Base-by-base conservation (phyloP, 2,888 invertebrate species). In the Mimumesa dahlbomi region DNA sequence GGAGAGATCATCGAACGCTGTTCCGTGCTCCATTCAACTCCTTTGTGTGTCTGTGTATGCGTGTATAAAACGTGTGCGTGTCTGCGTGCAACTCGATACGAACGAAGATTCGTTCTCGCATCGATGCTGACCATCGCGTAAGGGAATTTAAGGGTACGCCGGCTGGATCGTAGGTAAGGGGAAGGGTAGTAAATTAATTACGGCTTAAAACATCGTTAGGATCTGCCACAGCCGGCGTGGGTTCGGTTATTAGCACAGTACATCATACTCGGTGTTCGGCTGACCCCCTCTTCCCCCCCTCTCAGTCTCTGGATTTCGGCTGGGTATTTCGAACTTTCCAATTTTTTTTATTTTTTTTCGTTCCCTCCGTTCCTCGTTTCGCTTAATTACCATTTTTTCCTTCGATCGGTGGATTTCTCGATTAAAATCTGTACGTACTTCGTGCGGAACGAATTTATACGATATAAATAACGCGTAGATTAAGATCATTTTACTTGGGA, bases 141-240 rank as follows among this genome's bases (percentile, higher is more conserved):
- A 49, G 48, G 65, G 81, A 56, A 75, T 71, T 76, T 71, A 82
- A 81, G 79, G 78, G 76, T 48, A 45, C 68, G 64, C 61, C 78
- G 64, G 70, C 56, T 68, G 71, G 73, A 73, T 65, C 64, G 73
- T 73, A 77, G 69, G 82, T 82, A 82, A 82, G 81, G 82, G 82
- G 63, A 65, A 69, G 78, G 75, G 64, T 80, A 84, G 84, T 87
- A 87, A 87, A 87, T 87, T 87, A 87, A 87, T 87, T 87, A 86
- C 84, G 85, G 87, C 86, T 87, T 87, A 87, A 87, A 87, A 87
- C 83, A 86, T 87, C 87, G 86, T 87, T 87, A 87, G 87, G 81
- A 82, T 80, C 76, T 76, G 75, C 76, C 80, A 82, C 73, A 73
- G 72, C 63, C 80, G 81, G 77, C 64, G 77, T 73, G 82, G 84